Evolutionary conservation across 2,888 invertebrate species (phyloP).

Genomic region (Torymus texanus): DNA sequence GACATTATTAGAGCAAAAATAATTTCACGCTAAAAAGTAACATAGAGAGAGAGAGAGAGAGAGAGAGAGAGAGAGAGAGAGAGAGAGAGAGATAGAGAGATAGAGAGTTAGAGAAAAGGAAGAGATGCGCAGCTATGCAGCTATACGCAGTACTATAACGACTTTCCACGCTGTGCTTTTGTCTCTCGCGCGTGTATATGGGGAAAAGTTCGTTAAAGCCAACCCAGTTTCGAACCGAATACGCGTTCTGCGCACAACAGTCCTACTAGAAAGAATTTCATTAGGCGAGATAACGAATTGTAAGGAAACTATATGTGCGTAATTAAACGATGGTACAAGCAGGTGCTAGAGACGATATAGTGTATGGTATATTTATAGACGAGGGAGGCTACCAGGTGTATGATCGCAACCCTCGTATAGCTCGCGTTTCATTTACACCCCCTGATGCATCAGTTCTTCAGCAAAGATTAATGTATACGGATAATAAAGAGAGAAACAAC

Average conservation of each 20-base stretch:
- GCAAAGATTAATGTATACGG: not conserved
- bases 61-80: too few species aligned
- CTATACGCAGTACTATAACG: not conserved
- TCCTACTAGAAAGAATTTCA: conserved; percentile 36
- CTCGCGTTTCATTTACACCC: conserved; percentile 33
- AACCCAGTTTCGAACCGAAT: conserved; percentile 36
- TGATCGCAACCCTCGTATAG: too few species aligned
- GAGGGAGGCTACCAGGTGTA: conserved; percentile 4
- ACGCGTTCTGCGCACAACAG: not conserved
- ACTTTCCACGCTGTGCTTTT: conserved; percentile 20
- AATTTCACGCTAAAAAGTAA: conserved; percentile 17
- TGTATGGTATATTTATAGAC: not conserved
- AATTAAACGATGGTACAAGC: conserved; percentile 34
- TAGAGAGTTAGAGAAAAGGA: too few species aligned
- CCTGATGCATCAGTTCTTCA: conserved; percentile 4
- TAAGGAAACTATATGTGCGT: conserved; percentile 29
- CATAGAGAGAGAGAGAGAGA: too few species aligned
- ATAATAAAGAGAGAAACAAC: not conserved
- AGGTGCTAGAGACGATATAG: not conserved
- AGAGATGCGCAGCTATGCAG: not conserved
- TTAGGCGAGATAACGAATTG: conserved; percentile 39
- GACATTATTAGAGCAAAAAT: conserved; percentile 41
- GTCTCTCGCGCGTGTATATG: not conserved
- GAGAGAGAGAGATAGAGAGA: too few species aligned
- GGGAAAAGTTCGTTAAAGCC: conserved; percentile 44